These are phyloP conservation scores for Molossus molossus DNA, from an alignment of 2,797 vertebrate genomes.

Conservation along the genomic window DNA sequence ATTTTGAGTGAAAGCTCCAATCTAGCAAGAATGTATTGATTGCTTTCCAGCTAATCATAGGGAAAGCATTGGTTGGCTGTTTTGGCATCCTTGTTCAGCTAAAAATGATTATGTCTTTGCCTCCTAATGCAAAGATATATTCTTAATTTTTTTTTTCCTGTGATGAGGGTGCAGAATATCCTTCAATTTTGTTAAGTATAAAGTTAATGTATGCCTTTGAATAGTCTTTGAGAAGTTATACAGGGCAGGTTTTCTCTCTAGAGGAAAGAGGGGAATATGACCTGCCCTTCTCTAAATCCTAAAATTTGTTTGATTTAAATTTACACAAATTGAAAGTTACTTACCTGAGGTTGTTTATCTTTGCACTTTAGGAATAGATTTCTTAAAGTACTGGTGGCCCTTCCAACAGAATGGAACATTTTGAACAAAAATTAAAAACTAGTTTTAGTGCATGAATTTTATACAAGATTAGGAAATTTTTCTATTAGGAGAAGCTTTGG, in stretches of 20 bases:
- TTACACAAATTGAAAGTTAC: constrained; percentile 46
- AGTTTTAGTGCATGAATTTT: constrained; percentile 48
- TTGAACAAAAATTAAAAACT: constrained; percentile 67
- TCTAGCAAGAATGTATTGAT: constrained; percentile 79
- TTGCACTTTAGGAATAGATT: constrained; percentile 63
- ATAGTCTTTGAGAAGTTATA: constrained; percentile 77
- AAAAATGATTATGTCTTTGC: constrained; percentile 81
- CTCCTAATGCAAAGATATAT: constrained; percentile 71
- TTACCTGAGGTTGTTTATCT: constrained; percentile 43
- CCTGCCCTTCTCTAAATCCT: constrained; percentile 39
- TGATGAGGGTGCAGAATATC: constrained; percentile 78
- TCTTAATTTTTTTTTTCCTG: constrained; percentile 57
- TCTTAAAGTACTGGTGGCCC: constrained; percentile 11
- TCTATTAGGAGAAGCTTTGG: constrained; percentile 30
- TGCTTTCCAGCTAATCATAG: constrained; percentile 82
- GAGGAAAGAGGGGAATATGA: constrained; percentile 45
- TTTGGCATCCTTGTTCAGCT: constrained; percentile 76
- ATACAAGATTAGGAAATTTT: constrained; percentile 33
- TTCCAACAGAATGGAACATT: constrained; percentile 57
- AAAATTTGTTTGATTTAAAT: constrained; percentile 67
- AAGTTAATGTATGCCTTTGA: constrained; percentile 80
- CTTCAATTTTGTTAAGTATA: constrained; percentile 79
- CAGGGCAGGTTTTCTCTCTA: background rate
- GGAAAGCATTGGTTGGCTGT: constrained; percentile 77
- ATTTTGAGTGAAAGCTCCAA: constrained; percentile 80